phyloP scores from a whole-genome alignment of 2,113 vertebrate genomes.

The Chloropsis hardwickii region DNA sequence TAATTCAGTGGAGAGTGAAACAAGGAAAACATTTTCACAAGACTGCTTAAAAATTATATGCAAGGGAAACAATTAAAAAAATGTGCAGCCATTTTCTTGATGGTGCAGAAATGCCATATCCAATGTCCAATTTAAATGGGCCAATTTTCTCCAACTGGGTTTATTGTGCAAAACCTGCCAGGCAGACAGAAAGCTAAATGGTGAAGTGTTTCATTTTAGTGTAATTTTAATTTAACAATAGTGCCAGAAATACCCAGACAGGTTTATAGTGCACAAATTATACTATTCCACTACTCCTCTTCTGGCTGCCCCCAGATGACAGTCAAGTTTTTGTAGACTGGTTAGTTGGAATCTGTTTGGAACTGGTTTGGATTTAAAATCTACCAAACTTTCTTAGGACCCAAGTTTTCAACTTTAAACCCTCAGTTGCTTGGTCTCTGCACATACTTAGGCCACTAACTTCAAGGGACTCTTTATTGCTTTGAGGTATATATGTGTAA shows the following conservation, averaged over 20 bases:
- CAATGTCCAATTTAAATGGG: conserved; percentile 46
- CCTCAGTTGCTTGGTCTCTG: background rate
- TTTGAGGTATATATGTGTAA: background rate
- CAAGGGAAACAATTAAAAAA: conserved; percentile 71
- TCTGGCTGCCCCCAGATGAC: background rate
- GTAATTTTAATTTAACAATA: conserved; percentile 67
- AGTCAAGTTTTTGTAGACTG: background rate
- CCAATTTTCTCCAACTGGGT: conserved; percentile 60
- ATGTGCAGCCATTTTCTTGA: conserved; percentile 62
- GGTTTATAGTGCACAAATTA: conserved; percentile 41
- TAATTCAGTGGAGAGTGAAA: conserved; percentile 66
- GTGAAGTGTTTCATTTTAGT: conserved; percentile 64
- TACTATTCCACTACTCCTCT: background rate
- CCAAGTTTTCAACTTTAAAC: background rate
- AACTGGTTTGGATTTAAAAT: background rate
- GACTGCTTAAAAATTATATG: conserved; percentile 70
- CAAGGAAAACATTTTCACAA: conserved; percentile 75
- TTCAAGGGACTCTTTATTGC: background rate
- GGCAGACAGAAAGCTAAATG: conserved; percentile 66
- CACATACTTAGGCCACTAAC: background rate
- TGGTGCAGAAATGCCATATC: conserved; percentile 58
- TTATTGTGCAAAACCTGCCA: conserved; percentile 57
- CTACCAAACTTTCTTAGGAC: background rate
- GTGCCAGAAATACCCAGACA: conserved; percentile 55
- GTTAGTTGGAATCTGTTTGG: background rate